Base-by-base conservation (phyloP, 2,888 invertebrate genomes). In the Aphidius colemani region DNA sequence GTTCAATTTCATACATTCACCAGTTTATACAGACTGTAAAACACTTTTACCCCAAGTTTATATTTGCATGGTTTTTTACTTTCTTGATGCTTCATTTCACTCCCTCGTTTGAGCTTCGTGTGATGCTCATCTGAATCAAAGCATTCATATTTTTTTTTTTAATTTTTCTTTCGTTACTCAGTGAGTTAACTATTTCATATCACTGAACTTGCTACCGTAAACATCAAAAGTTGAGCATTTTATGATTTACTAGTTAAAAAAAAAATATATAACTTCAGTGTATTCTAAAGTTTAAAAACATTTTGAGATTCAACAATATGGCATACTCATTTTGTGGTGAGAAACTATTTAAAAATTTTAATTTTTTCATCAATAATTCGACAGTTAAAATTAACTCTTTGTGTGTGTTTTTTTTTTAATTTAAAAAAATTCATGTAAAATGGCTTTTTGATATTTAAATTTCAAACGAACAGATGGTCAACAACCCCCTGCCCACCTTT, bases 1-100 rank as follows among this genome's bases (percentile, higher is more conserved):
- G 74, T 79, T 74, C 75, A 74, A 77, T 78, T 75, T 74, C 71
- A 59, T 72, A 63, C 68, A 66, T 58, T 61, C 58, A 60, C 60
- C 56, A 57, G 60, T 62, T 62, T 59, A 64, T 64, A 63, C 57
- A 61, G 6, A 48, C 6, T 9, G 46, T 9, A 41, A 0, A 13
- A 53, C 51, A 41, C 49, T 45, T 43, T 53, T 58, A 53, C 58
- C 46, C 55, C 66, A 39, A 58, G 49, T 63, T 56, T 63, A 49
- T 59, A 61, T 41, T 53, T 39, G 55, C 56, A 50, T 59, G 56
- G 53, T 63, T 55, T 64, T 53, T 41, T 40, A 13, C 48, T 7
- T 53, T 40, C 40, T n/a, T 11, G 40, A 63, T 60, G 62, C 59
- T 59, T 65, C 9, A 58, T 63, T 62, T 57, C 59, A 40, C 41